Conservation (phyloP, 2,113 vertebrate genomes). For the Dermatemys mawii region DNA sequence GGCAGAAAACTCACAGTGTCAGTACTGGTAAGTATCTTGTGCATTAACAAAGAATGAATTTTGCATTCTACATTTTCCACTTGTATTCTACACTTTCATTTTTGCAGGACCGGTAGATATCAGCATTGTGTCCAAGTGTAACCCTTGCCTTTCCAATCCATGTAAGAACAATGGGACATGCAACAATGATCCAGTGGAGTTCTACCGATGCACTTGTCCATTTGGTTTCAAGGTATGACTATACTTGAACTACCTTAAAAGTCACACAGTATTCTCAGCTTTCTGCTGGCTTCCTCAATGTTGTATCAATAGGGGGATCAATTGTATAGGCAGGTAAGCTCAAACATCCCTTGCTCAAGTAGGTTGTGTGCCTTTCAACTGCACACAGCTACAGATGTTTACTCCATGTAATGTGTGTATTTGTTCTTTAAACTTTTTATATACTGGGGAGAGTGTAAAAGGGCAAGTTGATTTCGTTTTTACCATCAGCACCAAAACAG, state of each 20-base stretch:
- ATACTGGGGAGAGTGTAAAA: neutral
- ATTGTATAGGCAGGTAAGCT: neutral
- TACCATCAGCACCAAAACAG: neutral
- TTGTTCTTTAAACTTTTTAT: neutral
- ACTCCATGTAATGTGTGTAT: neutral
- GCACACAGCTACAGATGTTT: accelerated
- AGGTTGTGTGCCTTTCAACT: neutral
- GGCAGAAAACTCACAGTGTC: neutral
- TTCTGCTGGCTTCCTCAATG: neutral
- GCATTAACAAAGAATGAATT: neutral
- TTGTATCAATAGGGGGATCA: neutral
- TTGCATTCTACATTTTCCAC: neutral
- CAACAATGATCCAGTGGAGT: constrained; percentile 82
- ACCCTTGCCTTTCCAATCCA: constrained; percentile 89
- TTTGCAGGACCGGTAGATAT: constrained; percentile 87
- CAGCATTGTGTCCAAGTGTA: constrained; percentile 89
- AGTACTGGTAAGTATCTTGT: neutral
- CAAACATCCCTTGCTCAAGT: neutral
- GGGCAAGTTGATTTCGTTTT: neutral
- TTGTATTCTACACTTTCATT: constrained; percentile 10
- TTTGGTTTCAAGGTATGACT: constrained; percentile 92
- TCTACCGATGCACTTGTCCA: constrained; percentile 91
- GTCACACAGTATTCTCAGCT: neutral
- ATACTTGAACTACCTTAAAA: neutral
- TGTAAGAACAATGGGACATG: constrained; percentile 96